Conservation (phyloP, 2,888 invertebrate genomes). For the Lordiphosa fenestrarum region DNA sequence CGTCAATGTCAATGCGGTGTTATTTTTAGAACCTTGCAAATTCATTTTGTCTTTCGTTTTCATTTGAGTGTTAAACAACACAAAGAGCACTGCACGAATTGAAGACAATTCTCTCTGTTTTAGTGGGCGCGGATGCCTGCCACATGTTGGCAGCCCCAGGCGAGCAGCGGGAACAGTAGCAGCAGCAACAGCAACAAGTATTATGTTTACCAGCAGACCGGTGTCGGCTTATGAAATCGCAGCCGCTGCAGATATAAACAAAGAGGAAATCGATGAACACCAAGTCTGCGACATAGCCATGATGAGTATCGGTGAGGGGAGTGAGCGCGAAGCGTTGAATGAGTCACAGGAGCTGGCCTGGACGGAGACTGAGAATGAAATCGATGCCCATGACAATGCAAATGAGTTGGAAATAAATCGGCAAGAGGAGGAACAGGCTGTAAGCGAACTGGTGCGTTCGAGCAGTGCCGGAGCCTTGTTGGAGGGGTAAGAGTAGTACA, state of each 20-base stretch:
- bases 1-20: conserved; percentile 9
- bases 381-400: conserved; percentile 17
- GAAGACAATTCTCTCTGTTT: conserved; percentile 35
- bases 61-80: conserved; percentile 13
- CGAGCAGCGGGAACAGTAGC: conserved; percentile 28
- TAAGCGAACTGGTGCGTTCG: conserved; percentile 69
- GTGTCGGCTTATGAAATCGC: background rate
- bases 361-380: background rate
- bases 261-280: conserved; percentile 55
- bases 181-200: conserved; percentile 3
- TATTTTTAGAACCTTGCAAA: conserved; percentile 33
- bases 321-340: conserved; percentile 13
- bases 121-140: conserved; percentile 41
- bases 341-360: conserved; percentile 9
- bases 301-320: conserved; percentile 57
- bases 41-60: conserved; percentile 13
- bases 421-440: conserved; percentile 70
- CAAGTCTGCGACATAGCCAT: conserved; percentile 64
- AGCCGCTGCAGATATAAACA: conserved; percentile 11
- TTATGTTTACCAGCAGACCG: conserved; percentile 29
- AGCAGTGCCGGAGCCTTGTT: conserved; percentile 56
- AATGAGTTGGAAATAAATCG: conserved; percentile 70
- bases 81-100: conserved; percentile 25
- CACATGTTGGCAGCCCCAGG: conserved; percentile 44
- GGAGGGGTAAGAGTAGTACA: conserved; percentile 23